These are phyloP conservation scores for Bombus pyrosoma DNA, from an alignment of 1,140 invertebrate genomes.

Conservation along the genomic window DNA sequence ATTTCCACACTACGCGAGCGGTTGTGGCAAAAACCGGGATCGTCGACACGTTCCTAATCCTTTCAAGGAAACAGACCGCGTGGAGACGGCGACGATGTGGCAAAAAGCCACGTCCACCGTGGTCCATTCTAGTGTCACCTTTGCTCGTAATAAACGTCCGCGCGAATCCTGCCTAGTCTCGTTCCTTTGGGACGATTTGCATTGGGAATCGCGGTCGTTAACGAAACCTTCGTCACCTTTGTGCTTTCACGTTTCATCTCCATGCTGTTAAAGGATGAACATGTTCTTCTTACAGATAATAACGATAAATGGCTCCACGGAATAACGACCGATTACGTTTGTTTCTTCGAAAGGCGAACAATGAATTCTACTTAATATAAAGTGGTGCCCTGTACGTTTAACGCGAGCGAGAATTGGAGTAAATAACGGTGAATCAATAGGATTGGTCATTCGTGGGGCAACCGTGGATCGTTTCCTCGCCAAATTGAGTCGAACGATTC, in stretches of 20 bases:
- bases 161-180: background rate
- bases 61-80: conserved; percentile 38
- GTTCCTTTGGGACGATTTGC: background rate
- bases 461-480: conserved; percentile 21
- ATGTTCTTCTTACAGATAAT: background rate
- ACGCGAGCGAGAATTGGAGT: conserved; percentile 25
- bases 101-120: conserved; percentile 37
- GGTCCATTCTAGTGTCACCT: conserved; percentile 49
- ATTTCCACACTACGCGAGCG: background rate
- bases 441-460: background rate
- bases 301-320: background rate
- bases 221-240: conserved; percentile 4
- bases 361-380: background rate
- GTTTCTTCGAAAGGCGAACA: background rate
- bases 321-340: background rate
- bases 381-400: background rate
- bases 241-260: background rate
- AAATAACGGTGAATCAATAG: conserved; percentile 31
- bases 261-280: background rate
- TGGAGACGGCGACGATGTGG: conserved; percentile 7
- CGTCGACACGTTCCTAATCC: conserved; percentile 39
- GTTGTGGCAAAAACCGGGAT: background rate
- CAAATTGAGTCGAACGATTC: conserved; percentile 43
- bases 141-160: conserved; percentile 39
- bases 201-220: conserved; percentile 27